A percentile compares a stretch with the other conserved stretches of the same genome.
These are phyloP conservation scores for Stegostoma tigrinum DNA, from an alignment of 2,113 vertebrate genomes.

Conservation along the genomic window DNA sequence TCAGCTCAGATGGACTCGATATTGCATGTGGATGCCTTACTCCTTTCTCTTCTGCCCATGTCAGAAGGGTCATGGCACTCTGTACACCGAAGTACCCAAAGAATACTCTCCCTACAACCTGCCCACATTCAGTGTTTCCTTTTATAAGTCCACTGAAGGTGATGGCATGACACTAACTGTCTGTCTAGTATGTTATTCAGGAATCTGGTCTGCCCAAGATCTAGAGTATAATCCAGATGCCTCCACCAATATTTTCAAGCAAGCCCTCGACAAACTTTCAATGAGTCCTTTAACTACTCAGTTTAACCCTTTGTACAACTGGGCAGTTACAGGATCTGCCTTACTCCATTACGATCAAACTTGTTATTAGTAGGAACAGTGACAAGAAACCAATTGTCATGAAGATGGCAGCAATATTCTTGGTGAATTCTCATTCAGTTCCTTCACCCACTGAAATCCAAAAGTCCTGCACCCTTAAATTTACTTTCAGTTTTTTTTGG, in stretches of 20 bases:
- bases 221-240: no score
- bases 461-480: not conserved
- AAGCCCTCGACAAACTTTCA: not conserved
- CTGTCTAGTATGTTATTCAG: not conserved
- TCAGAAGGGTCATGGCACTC: no score
- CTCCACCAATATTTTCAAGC: not conserved
- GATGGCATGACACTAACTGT: not conserved
- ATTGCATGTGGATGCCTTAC: not conserved
- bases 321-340: not conserved
- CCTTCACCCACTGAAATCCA: not conserved
- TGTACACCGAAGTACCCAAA: no score
- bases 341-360: not conserved
- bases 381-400: not conserved
- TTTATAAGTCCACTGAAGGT: not conserved
- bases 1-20: no score
- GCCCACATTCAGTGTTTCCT: not conserved
- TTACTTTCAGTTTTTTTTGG: not conserved
- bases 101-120: no score
- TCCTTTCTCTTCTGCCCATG: no score
- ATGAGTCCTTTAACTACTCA: not conserved
- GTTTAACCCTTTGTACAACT: not conserved
- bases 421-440: not conserved
- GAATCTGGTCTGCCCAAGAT: not conserved
- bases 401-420: not conserved
- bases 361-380: not conserved